Percentiles rank a stretch among this genome's conserved stretches.
These are phyloP conservation scores for Erannis defoliaria DNA, from an alignment of 2,888 invertebrate species.

Conservation along the genomic window DNA sequence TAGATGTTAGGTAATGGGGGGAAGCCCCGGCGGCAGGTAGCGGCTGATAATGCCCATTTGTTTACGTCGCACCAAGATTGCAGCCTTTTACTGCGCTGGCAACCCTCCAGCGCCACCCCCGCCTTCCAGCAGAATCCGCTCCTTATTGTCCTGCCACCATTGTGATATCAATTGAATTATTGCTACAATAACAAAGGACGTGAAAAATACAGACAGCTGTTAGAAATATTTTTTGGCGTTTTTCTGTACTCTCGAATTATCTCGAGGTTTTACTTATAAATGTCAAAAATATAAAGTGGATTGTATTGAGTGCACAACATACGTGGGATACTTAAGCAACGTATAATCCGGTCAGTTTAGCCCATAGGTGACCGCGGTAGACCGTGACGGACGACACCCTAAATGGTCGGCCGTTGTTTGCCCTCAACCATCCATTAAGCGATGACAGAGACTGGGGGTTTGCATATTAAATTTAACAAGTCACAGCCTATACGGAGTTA, in stretches of 20 bases:
- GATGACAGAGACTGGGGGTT: too few species aligned
- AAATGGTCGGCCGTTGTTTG: too few species aligned
- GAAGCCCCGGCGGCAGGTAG: conserved; percentile 12
- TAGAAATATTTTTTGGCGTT: neutral
- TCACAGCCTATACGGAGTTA: too few species aligned
- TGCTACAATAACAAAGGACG: conserved; percentile 11
- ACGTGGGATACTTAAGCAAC: too few species aligned
- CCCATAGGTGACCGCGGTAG: too few species aligned
- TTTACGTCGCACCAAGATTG: conserved; percentile 28
- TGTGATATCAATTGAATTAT: conserved; percentile 21
- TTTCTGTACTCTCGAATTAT: neutral
- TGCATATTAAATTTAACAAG: too few species aligned
- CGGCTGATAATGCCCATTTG: conserved; percentile 27
- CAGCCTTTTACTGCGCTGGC: conserved; percentile 26
- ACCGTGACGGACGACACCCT: too few species aligned
- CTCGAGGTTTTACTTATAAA: neutral
- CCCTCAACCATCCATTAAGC: too few species aligned
- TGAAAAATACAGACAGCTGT: conserved; percentile 5
- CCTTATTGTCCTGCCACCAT: conserved; percentile 22
- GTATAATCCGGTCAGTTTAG: too few species aligned
- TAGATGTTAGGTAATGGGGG: conserved; percentile 13
- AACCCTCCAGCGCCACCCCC: conserved; percentile 7
- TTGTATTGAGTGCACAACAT: too few species aligned
- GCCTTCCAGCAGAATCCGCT: neutral
- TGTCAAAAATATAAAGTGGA: neutral